Percentiles rank a stretch among this genome's conserved stretches.
Evolutionary conservation across 2,797 vertebrate species (phyloP).

Genomic region (Synaphobranchus kaupii): DNA sequence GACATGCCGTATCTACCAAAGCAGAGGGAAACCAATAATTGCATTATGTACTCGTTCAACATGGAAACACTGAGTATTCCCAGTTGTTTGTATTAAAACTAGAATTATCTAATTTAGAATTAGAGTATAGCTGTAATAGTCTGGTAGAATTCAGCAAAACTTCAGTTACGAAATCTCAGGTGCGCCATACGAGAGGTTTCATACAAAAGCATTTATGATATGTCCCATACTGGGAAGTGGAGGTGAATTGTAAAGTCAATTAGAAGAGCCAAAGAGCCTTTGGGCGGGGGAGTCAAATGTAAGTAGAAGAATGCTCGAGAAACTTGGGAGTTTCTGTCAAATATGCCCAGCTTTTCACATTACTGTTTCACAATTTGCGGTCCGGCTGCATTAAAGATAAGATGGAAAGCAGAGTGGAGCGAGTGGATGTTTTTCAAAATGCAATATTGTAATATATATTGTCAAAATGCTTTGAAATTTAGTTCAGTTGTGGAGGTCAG

Average conservation of each 20-base stretch:
- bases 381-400: background rate
- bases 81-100: background rate
- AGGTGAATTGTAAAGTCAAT: background rate
- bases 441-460: background rate
- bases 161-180: background rate
- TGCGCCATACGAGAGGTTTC: background rate
- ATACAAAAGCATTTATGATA: background rate
- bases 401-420: background rate
- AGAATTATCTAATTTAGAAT: background rate
- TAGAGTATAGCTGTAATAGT: background rate
- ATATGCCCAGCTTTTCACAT: background rate
- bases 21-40: background rate
- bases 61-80: background rate
- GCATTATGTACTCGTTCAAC: background rate
- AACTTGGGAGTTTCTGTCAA: background rate
- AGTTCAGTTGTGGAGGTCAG: background rate
- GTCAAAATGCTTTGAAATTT: background rate
- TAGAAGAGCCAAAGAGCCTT: background rate
- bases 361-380: background rate
- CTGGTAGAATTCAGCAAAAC: background rate
- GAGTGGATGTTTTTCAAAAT: background rate
- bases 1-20: background rate
- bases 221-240: background rate
- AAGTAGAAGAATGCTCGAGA: background rate
- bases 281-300: background rate